phyloP scores from a whole-genome alignment of 2,797 vertebrate species.

The Myotis daubentonii region DNA sequence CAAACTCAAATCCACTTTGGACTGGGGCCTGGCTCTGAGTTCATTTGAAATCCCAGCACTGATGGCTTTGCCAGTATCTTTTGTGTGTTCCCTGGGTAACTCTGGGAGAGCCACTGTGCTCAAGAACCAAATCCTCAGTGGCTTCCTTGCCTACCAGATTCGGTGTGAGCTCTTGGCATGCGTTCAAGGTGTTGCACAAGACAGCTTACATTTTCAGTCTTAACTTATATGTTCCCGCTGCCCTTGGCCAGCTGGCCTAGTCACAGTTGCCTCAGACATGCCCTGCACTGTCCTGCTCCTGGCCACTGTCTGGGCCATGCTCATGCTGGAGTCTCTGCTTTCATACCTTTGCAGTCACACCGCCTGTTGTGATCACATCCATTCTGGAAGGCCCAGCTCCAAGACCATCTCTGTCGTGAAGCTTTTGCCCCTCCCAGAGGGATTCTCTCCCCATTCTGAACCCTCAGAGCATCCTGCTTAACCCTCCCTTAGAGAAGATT shows the following conservation, averaged over 20 bases:
- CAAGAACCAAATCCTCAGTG: not conserved
- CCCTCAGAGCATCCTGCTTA: not conserved
- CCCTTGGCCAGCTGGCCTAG: not conserved
- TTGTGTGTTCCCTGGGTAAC: slow-evolving; percentile 61
- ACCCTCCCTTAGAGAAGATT: not conserved
- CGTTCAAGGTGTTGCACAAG: not conserved
- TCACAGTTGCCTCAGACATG: not conserved
- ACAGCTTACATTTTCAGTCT: not conserved
- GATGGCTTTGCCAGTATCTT: slow-evolving; percentile 26
- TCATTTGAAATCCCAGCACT: slow-evolving; percentile 59
- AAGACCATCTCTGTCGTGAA: not conserved
- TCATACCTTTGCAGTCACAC: not conserved
- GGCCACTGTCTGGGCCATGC: not conserved
- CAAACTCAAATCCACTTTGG: slow-evolving; percentile 55
- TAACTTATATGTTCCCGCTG: not conserved
- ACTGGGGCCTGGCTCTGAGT: slow-evolving; percentile 51
- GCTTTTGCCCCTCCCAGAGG: not conserved
- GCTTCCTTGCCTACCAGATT: not conserved
- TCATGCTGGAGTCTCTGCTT: not conserved
- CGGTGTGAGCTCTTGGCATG: not conserved
- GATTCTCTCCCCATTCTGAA: not conserved
- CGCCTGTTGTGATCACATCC: not conserved
- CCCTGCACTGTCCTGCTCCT: not conserved
- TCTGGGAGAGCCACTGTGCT: not conserved
- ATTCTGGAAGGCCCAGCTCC: not conserved